Percentiles rank a stretch among this genome's conserved stretches.
Conservation (phyloP, 1,140 invertebrate genomes). For the Idris sp. region DNA sequence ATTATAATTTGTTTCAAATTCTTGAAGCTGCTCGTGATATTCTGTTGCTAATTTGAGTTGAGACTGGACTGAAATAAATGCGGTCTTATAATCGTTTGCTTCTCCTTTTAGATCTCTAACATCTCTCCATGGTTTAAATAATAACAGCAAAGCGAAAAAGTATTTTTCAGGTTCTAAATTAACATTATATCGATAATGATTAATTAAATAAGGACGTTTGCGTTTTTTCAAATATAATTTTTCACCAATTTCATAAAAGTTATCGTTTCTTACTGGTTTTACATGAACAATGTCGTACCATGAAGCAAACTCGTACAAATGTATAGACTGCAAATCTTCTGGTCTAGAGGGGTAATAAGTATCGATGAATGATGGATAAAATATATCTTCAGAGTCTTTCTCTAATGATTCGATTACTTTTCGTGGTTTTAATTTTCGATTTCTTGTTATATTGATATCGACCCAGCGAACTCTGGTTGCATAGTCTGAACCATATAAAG, state of each 20-base stretch:
- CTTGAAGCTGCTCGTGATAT: conserved; percentile 56
- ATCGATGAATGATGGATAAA: no score
- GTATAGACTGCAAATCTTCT: no score
- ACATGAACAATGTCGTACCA: no score
- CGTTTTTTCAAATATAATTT: no score
- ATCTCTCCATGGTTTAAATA: conserved; percentile 38
- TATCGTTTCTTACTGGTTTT: no score
- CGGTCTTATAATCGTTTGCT: conserved; percentile 44
- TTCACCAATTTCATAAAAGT: no score
- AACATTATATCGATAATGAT: conserved; percentile 27
- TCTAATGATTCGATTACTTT: no score
- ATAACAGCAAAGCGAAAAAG: conserved; percentile 53
- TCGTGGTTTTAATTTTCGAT: conserved; percentile 26
- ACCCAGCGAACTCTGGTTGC: conserved; percentile 63
- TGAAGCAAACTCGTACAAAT: no score
- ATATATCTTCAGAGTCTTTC: no score
- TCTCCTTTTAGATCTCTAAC: conserved; percentile 41
- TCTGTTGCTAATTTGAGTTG: conserved; percentile 33
- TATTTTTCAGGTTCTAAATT: conserved; percentile 59
- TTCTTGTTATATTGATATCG: conserved; percentile 52
- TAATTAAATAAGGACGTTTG: no score
- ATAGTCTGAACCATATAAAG: conserved; percentile 61
- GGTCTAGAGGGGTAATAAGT: no score
- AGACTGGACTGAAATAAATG: conserved; percentile 42
- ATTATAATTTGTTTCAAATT: conserved; percentile 46